Evolutionary conservation across 2,113 vertebrate species (phyloP).

Genomic region (Ceyx margarethae): DNA sequence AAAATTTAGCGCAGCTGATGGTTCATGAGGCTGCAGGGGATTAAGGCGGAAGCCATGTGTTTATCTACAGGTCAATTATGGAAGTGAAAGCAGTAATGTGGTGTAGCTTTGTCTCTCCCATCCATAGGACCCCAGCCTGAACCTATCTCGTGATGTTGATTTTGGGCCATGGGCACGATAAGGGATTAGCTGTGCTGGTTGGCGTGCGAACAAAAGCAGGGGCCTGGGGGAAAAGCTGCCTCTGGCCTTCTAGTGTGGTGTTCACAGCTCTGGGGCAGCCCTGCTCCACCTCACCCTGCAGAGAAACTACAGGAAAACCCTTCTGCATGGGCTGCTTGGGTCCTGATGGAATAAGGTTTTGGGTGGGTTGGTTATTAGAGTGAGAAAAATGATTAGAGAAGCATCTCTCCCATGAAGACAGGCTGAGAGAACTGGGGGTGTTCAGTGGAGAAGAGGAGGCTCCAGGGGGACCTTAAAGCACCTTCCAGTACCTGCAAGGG

Average conservation of each 20-base stretch:
- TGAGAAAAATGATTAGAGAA: too few relatives aligned
- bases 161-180: neutral
- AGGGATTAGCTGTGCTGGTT: neutral
- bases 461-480: too few relatives aligned
- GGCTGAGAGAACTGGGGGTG: too few relatives aligned
- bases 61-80: conserved; percentile 44
- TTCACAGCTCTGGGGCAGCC: neutral
- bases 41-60: conserved; percentile 56
- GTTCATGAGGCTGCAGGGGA: conserved; percentile 65
- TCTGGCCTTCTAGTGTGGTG: accelerated
- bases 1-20: conserved; percentile 71
- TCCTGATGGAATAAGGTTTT: neutral
- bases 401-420: too few relatives aligned
- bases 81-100: neutral
- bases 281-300: neutral
- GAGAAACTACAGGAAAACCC: neutral
- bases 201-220: neutral
- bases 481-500: too few relatives aligned
- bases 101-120: neutral
- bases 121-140: neutral
- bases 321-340: neutral
- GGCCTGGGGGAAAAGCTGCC: neutral
- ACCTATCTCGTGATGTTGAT: neutral
- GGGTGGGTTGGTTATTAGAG: too few relatives aligned
- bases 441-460: too few relatives aligned